Conservation (phyloP, 1,140 invertebrate genomes). For the Drosophila sproati region DNA sequence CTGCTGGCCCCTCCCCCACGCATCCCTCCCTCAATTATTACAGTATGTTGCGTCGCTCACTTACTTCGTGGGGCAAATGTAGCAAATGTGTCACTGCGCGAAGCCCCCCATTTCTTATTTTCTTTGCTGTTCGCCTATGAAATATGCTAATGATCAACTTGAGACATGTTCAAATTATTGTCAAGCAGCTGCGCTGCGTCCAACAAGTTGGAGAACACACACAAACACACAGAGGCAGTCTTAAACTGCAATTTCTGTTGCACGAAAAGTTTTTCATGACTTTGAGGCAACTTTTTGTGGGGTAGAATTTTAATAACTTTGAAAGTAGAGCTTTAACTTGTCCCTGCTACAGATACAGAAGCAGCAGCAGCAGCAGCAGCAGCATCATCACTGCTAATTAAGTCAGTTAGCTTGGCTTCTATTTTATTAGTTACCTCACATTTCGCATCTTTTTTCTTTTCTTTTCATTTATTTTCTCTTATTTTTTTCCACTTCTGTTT, state of each 20-base stretch:
- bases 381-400: conserved; percentile 59
- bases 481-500: conserved; percentile 17
- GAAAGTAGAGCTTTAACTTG: conserved; percentile 13
- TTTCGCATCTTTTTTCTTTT: conserved; percentile 27
- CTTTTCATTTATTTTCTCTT: conserved; percentile 23
- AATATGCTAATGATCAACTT: conserved; percentile 83
- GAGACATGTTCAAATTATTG: conserved; percentile 81
- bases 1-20: conserved; percentile 8
- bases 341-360: conserved; percentile 28
- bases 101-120: not conserved
- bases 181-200: conserved; percentile 53
- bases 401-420: conserved; percentile 48
- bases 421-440: conserved; percentile 55
- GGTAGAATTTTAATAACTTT: not conserved
- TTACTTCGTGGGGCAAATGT: conserved; percentile 18
- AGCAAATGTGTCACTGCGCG: conserved; percentile 50
- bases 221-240: not conserved
- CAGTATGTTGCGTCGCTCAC: conserved; percentile 16
- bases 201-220: conserved; percentile 45
- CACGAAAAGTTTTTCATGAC: conserved; percentile 41
- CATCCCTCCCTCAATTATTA: conserved; percentile 19
- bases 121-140: conserved; percentile 60
- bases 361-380: conserved; percentile 6
- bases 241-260: conserved; percentile 48
- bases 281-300: conserved; percentile 15